Percentiles rank a stretch among this genome's conserved stretches.
Conservation (phyloP, 2,888 invertebrate genomes). For the Caenorhabditis becei region DNA sequence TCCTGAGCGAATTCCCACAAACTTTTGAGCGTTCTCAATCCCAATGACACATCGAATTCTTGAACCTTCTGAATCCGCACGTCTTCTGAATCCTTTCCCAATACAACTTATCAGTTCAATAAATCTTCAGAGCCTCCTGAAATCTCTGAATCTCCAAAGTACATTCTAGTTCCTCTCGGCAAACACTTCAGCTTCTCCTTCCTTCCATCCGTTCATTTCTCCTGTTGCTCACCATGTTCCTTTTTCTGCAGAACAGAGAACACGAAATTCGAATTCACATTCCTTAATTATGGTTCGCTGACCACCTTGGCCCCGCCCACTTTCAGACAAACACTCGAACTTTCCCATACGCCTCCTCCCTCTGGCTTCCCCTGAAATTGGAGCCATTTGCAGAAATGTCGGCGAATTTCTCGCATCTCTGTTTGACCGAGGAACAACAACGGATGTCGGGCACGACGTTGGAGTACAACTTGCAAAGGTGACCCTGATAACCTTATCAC, state of each 20-base stretch:
- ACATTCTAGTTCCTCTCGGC: too few relatives aligned
- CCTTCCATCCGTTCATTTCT: too few relatives aligned
- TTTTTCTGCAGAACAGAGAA: constrained; percentile 7
- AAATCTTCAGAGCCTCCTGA: too few relatives aligned
- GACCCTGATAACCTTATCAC: too few relatives aligned
- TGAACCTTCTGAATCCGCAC: too few relatives aligned
- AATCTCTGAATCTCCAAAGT: too few relatives aligned
- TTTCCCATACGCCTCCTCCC: constrained; percentile 16
- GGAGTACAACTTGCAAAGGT: constrained; percentile 73
- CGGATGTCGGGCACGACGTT: constrained; percentile 75
- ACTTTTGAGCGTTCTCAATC: too few relatives aligned
- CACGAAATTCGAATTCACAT: constrained; percentile 17
- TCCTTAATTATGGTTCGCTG: constrained; percentile 51
- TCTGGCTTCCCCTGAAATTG: constrained; percentile 21
- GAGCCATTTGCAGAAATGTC: constrained; percentile 44
- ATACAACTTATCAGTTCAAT: too few relatives aligned
- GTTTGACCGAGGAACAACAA: constrained; percentile 74
- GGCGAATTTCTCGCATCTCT: constrained; percentile 73
- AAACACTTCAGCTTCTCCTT: too few relatives aligned
- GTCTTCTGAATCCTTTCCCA: too few relatives aligned
- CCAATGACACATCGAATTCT: too few relatives aligned
- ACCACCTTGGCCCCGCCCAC: constrained; percentile 40
- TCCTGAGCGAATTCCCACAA: too few relatives aligned
- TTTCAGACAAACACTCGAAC: constrained; percentile 53
- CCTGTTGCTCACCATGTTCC: neutral